phyloP scores from a whole-genome alignment of 2,888 invertebrate genomes.

The Bruchidius siliquastri region DNA sequence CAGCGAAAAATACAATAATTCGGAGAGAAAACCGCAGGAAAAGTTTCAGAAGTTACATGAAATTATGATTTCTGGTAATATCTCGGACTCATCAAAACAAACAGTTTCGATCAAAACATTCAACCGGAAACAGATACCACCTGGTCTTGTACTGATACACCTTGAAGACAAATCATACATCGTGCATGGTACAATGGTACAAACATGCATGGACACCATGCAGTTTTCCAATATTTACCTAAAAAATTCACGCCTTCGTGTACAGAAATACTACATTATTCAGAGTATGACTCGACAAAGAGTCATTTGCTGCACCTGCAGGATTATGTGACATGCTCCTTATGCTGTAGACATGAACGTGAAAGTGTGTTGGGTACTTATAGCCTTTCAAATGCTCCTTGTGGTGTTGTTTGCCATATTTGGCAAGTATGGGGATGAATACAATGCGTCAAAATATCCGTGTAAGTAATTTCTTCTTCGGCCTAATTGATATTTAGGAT shows the following conservation, averaged over 20 bases:
- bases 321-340: not conserved
- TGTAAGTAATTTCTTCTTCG: conserved; percentile 29
- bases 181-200: too few relatives aligned
- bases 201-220: not conserved
- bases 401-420: conserved; percentile 34
- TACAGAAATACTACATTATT: not conserved
- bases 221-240: not conserved
- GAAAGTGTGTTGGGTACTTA: conserved; percentile 24
- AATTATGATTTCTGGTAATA: too few relatives aligned
- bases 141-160: too few relatives aligned
- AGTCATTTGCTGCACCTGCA: not conserved
- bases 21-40: too few relatives aligned
- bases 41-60: too few relatives aligned
- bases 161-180: too few relatives aligned
- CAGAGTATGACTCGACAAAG: not conserved
- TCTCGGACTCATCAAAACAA: too few relatives aligned
- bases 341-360: conserved; percentile 10
- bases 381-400: conserved; percentile 27
- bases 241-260: not conserved
- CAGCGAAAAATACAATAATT: too few relatives aligned
- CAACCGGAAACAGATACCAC: too few relatives aligned
- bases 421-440: conserved; percentile 26
- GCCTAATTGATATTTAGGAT: too few relatives aligned
- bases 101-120: too few relatives aligned
- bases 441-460: conserved; percentile 29